phyloP scores from a whole-genome alignment of 2,113 vertebrate species.

The Abramis brama region DNA sequence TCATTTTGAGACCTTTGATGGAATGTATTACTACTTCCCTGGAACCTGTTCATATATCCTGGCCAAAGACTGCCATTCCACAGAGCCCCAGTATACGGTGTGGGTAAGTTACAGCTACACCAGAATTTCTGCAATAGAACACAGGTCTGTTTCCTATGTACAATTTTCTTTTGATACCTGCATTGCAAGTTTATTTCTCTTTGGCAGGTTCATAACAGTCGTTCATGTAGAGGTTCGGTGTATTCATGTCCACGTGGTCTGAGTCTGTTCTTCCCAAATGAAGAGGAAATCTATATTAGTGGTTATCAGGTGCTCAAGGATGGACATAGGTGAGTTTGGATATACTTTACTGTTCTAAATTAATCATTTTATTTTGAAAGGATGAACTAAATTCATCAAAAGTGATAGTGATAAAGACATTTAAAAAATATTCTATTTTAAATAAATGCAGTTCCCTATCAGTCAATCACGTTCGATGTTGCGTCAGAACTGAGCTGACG shows the following conservation, averaged over 20 bases:
- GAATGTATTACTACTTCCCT: slow-evolving; percentile 96
- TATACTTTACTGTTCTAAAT: neutral
- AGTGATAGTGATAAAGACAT: neutral
- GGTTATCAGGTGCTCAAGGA: slow-evolving; percentile 90
- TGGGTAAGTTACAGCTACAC: slow-evolving; percentile 82
- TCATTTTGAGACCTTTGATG: slow-evolving; percentile 98
- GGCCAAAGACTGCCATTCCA: slow-evolving; percentile 90
- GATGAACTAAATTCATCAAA: neutral
- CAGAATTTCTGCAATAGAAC: neutral
- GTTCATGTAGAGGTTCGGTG: slow-evolving; percentile 83
- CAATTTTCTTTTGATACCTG: neutral
- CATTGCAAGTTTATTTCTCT: slow-evolving; percentile 23
- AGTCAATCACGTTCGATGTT: too few relatives aligned
- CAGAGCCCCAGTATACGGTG: slow-evolving; percentile 90
- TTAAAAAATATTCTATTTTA: neutral
- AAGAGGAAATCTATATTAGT: slow-evolving; percentile 92
- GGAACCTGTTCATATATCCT: slow-evolving; percentile 96
- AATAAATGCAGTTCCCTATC: neutral
- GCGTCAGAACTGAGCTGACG: too few relatives aligned
- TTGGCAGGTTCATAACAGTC: slow-evolving; percentile 90
- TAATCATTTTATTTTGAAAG: neutral
- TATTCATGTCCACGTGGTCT: slow-evolving; percentile 90
- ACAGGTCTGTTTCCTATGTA: slow-evolving; percentile 2
- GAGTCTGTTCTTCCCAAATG: slow-evolving; percentile 93
- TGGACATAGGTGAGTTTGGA: slow-evolving; percentile 79